Base-by-base conservation (phyloP, 1,140 invertebrate genomes). In the Neoseiulus cucumeris region DNA sequence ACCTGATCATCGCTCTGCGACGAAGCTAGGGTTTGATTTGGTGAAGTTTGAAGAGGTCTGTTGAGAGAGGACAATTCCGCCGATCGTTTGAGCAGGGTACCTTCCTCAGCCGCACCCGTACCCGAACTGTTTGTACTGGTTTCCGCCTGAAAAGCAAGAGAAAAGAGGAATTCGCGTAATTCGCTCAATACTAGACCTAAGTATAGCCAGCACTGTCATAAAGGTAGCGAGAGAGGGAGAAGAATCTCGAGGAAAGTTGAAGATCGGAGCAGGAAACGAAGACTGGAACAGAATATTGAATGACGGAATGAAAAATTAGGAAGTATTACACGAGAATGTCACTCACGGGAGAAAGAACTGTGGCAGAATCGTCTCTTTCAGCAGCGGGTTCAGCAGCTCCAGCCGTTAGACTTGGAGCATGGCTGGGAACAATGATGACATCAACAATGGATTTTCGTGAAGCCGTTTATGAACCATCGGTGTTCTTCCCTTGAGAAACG, bases 31-130 rank as follows among this genome's bases (percentile, higher is more conserved):
- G 51, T 14, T 59, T 59, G 51, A 59, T 33, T 59, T 14, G 51
- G 51, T 29, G 51, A 59, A 59, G 51, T 59, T 59, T 59, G 51
- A 59, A 59, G 51, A 25, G 51, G 51, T 59, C 51, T 59, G 33
- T 25, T 59, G 33, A 59, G 51, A 20, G 51, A 59, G 14, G 51
- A 59, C 25, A 59, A 59, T 25, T 59, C 51, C 17, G 51, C 33
- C 17, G 51, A 59, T 33, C 51, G 17, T 25, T 59, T 59, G 51
- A 33, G 51, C 51, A 59, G 51, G n/a, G 51, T 59, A 25, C 51
- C 51, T 25, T 59, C 51, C 51, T 59, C 51, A 59, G 51, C 51
- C 14, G 51, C 51, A 25, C 51, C 51, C 17, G 51, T 59, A 25
- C 51, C 51, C 51, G 22, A n/a, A 59, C 22, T 59, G 51, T 59